Conservation (phyloP, 2,888 invertebrate genomes). For the Tanypteryx hageni region DNA sequence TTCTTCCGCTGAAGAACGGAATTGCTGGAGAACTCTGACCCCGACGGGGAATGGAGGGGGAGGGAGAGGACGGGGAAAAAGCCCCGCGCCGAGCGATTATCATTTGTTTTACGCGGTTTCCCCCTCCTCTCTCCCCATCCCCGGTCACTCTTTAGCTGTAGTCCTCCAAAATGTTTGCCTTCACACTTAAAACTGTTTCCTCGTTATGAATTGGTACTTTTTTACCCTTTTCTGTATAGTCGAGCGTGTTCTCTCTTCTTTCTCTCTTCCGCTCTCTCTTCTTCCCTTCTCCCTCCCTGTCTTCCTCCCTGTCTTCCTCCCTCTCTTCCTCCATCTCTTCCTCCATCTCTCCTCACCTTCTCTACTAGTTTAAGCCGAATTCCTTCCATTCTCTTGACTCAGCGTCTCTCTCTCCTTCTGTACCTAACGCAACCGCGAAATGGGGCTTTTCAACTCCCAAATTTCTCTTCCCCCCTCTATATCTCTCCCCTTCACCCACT, state of each 20-base stretch:
- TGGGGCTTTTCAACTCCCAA: too few species aligned
- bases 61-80: neutral
- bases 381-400: too few species aligned
- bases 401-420: too few species aligned
- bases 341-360: neutral
- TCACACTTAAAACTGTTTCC: too few species aligned
- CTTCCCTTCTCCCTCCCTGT: neutral
- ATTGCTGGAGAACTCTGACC: neutral
- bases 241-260: neutral
- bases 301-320: neutral
- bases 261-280: neutral
- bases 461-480: too few species aligned
- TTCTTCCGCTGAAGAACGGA: neutral
- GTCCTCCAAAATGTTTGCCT: too few species aligned
- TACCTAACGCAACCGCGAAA: too few species aligned
- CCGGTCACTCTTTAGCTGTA: neutral
- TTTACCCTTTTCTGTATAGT: too few species aligned
- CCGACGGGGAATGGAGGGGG: too few species aligned
- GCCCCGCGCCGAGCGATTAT: neutral
- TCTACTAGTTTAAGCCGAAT: neutral
- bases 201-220: too few species aligned
- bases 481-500: too few species aligned
- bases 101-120: neutral
- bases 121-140: neutral
- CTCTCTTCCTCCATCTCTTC: neutral